Evolutionary conservation across 2,797 vertebrate genomes (phyloP).

Genomic region (Lagocephalus sceleratus): DNA sequence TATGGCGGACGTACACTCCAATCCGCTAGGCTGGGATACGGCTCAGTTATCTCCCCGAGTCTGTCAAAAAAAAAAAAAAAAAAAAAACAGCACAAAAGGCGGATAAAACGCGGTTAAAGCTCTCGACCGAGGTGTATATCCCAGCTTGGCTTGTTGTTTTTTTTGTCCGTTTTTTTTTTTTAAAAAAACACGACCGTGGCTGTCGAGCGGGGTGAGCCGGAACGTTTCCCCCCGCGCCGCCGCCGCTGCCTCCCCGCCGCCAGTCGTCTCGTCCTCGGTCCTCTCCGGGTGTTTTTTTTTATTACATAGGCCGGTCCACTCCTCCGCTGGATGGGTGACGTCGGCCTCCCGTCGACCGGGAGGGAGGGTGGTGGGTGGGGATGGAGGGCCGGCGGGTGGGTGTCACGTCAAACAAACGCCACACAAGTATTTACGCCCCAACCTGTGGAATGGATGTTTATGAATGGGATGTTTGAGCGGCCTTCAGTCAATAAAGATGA

Average conservation of each 20-base stretch:
- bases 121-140: conserved; percentile 14
- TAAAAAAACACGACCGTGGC: conserved; percentile 12
- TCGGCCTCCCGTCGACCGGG: conserved; percentile 56
- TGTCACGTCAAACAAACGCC: conserved; percentile 58
- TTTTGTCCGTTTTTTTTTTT: background rate
- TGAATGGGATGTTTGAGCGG: conserved; percentile 24
- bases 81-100: conserved; percentile 39
- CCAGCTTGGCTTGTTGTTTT: background rate
- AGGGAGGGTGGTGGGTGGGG: no score
- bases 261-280: conserved; percentile 64
- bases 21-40: conserved; percentile 64
- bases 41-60: conserved; percentile 65
- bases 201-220: background rate
- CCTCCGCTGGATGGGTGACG: conserved; percentile 73
- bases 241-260: conserved; percentile 6
- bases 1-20: conserved; percentile 84
- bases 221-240: conserved; percentile 8
- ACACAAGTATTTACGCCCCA: conserved; percentile 37
- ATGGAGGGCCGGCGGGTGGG: no score
- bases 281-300: conserved; percentile 75
- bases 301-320: conserved; percentile 74
- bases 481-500: background rate
- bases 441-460: conserved; percentile 54
- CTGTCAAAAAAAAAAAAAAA: conserved; percentile 39
- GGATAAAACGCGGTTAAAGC: conserved; percentile 31